Base-by-base conservation (phyloP, 2,888 invertebrate genomes). In the Cataglyphis albicans region DNA sequence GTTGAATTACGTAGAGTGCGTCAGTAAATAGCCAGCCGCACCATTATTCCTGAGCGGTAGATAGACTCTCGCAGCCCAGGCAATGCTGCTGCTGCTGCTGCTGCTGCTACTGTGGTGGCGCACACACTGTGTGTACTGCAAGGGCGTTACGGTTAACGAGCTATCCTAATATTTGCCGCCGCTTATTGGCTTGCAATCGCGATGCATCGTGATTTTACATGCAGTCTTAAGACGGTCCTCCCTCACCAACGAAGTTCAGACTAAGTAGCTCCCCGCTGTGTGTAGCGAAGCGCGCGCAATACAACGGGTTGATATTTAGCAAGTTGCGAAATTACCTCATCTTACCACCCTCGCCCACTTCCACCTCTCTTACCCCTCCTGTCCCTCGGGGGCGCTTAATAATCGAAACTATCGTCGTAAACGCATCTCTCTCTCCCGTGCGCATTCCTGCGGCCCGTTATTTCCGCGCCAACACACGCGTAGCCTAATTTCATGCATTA, bases 1-100 rank as follows among this genome's bases (percentile, higher is more conserved):
- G 57, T 80, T 80, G 78, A 80, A 80, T 70, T 70, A 80, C 78
- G 70, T 80, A 80, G 59, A 80, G 70, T 80, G 78, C 78, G 59
- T 80, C 59, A 59, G 78, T 61, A 80, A 80, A 80, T 70, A 80
- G 78, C 59, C 59, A 7, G 7, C 44, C 41, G 44, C 7, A n/a
- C 67, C 32, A 41, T 76, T 76, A 76, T 65, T 41, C 65, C 67
- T 18, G 12, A 12, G 25, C 67, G 25, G 65, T 44, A 38, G 75
- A 55, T 12, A 38, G 75, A 41, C 10, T 29, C 61, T 65, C 12
- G 75, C 35, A 32, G 38, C 48, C 4, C 12, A 25, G 10, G 32
- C n/a, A 10, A 29, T 7, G 32, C 21, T 6, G 35, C 21, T 44
- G 44, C 44, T 44, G 4, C 41, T 15, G 41, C 21, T 7, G 32